phyloP scores from a whole-genome alignment of 2,888 invertebrate genomes.

The Orthosia gothica region DNA sequence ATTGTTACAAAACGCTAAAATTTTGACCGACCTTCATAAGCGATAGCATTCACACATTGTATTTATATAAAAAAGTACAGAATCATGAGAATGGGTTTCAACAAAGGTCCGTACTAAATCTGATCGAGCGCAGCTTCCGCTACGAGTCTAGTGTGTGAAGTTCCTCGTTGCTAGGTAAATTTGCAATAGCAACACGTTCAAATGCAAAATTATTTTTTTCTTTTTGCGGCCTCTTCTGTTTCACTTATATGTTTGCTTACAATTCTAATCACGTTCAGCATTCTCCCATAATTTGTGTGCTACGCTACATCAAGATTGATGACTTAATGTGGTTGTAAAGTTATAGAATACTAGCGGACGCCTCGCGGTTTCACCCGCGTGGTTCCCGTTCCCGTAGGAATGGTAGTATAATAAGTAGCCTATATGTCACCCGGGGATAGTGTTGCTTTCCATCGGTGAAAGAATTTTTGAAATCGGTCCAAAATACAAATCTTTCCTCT shows the following conservation, averaged over 20 bases:
- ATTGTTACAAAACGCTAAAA: slow-evolving; percentile 56
- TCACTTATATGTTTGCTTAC: slow-evolving; percentile 15
- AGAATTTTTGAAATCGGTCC: too few species aligned
- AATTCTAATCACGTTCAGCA: slow-evolving; percentile 42
- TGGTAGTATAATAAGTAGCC: too few species aligned
- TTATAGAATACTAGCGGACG: slow-evolving; percentile 1
- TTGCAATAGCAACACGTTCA: slow-evolving; percentile 19
- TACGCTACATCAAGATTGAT: slow-evolving; percentile 37
- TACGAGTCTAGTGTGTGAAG: slow-evolving; percentile 38
- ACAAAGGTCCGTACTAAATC: slow-evolving; percentile 64
- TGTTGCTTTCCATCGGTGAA: too few species aligned
- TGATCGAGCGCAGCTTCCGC: slow-evolving; percentile 55
- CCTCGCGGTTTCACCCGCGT: too few species aligned
- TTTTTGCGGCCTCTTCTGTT: slow-evolving; percentile 1
- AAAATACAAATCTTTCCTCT: too few species aligned
- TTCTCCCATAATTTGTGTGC: slow-evolving; percentile 52
- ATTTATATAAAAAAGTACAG: slow-evolving; percentile 52
- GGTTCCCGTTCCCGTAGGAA: too few species aligned
- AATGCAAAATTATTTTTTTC: slow-evolving; percentile 22
- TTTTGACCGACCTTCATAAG: slow-evolving; percentile 50
- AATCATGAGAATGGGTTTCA: slow-evolving; percentile 43
- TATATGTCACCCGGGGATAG: too few species aligned
- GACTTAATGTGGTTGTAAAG: slow-evolving; percentile 34
- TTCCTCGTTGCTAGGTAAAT: slow-evolving; percentile 43
- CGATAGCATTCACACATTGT: slow-evolving; percentile 50